A percentile compares a stretch with the other conserved stretches of the same genome.
Conservation (phyloP, 1,140 invertebrate species). For the Aphelenchoides besseyi region DNA sequence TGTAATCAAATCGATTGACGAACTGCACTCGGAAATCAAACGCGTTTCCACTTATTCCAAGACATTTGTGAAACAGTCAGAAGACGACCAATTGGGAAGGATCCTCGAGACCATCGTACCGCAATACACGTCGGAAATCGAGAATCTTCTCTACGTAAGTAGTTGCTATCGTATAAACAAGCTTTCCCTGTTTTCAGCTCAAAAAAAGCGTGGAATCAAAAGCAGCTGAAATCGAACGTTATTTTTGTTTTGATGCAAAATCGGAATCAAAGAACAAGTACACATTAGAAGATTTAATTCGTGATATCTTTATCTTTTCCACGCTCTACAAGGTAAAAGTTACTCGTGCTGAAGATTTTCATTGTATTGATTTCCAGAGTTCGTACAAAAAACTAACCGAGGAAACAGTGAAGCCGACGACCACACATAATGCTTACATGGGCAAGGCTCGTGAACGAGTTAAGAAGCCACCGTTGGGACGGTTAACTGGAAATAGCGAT, state of each 20-base stretch:
- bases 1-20: background rate
- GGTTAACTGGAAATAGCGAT: background rate
- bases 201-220: slow-evolving; percentile 41
- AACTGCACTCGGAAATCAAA: background rate
- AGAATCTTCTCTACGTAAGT: slow-evolving; percentile 35
- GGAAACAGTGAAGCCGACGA: background rate
- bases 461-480: no score
- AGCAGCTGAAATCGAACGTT: slow-evolving; percentile 30
- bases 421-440: no score
- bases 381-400: slow-evolving; percentile 30
- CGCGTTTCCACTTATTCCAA: slow-evolving; percentile 21
- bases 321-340: slow-evolving; percentile 37
- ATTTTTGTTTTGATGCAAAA: slow-evolving; percentile 42
- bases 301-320: slow-evolving; percentile 30
- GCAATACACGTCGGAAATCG: slow-evolving; percentile 34
- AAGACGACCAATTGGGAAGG: slow-evolving; percentile 23
- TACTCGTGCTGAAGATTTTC: slow-evolving; percentile 7
- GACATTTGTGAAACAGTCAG: slow-evolving; percentile 39
- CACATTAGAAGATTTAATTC: slow-evolving; percentile 41
- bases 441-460: no score
- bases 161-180: slow-evolving; percentile 28
- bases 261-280: slow-evolving; percentile 29
- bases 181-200: slow-evolving; percentile 14
- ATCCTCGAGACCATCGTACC: slow-evolving; percentile 40
- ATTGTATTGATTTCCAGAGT: slow-evolving; percentile 26